These are phyloP conservation scores for Brachylomia viminalis DNA, from an alignment of 2,888 invertebrate genomes.

Conservation along the genomic window DNA sequence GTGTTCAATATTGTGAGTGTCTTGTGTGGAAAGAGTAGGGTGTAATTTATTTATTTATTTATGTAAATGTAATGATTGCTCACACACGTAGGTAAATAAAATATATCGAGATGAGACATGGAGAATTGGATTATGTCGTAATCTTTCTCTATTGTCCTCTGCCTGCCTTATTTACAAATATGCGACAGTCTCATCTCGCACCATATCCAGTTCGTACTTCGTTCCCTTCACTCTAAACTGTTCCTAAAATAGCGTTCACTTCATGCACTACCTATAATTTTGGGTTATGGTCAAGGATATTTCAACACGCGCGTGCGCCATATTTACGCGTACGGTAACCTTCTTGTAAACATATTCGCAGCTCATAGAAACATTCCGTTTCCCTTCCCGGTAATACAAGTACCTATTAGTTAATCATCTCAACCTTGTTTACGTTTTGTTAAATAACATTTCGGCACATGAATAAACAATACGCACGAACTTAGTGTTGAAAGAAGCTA, in stretches of 20 bases:
- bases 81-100: not conserved
- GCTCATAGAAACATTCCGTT: slow-evolving; percentile 68
- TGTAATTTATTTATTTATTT: slow-evolving; percentile 40
- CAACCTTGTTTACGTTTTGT: slow-evolving; percentile 59
- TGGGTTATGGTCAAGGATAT: slow-evolving; percentile 66
- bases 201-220: not conserved
- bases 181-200: not conserved
- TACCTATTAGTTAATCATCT: slow-evolving; percentile 61
- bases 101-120: not conserved
- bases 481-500: slow-evolving; percentile 56
- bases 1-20: slow-evolving; percentile 25
- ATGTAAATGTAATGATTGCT: slow-evolving; percentile 9
- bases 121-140: not conserved
- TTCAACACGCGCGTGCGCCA: slow-evolving; percentile 45
- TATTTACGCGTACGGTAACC: slow-evolving; percentile 63
- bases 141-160: not conserved
- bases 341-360: slow-evolving; percentile 70
- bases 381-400: slow-evolving; percentile 58
- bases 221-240: slow-evolving; percentile 8
- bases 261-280: slow-evolving; percentile 36
- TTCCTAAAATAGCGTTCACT: slow-evolving; percentile 44
- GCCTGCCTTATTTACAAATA: not conserved
- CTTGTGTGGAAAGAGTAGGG: not conserved
- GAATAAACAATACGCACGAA: slow-evolving; percentile 60
- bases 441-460: slow-evolving; percentile 67